Conservation (phyloP, 1,140 invertebrate species). For the Stenopsyche tienmushanensis region DNA sequence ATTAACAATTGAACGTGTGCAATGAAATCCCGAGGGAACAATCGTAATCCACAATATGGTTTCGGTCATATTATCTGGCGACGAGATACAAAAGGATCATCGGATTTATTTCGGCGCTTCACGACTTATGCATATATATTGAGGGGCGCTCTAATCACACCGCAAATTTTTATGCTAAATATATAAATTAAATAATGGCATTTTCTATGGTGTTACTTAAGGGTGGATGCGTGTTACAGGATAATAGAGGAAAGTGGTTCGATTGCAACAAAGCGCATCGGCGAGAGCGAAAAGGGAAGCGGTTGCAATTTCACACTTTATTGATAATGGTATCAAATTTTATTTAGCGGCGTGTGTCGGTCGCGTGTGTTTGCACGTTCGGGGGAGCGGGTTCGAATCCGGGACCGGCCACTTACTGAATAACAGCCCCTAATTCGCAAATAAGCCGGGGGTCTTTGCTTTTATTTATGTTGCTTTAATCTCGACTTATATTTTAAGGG, state of each 20-base stretch:
- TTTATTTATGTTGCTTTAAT: slow-evolving; percentile 22
- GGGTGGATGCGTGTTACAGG: no score
- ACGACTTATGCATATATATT: no score
- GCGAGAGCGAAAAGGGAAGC: slow-evolving; percentile 9
- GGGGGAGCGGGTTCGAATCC: background rate
- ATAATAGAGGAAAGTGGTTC: no score
- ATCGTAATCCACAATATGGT: slow-evolving; percentile 7
- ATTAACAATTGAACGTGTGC: background rate
- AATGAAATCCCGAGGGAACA: background rate
- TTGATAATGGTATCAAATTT: slow-evolving; percentile 42
- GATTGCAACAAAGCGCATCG: background rate
- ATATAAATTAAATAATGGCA: background rate
- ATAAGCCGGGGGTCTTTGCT: slow-evolving; percentile 9
- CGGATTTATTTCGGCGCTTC: no score
- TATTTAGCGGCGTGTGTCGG: slow-evolving; percentile 38
- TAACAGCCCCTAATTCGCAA: slow-evolving; percentile 19
- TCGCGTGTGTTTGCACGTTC: slow-evolving; percentile 30
- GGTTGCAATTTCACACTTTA: slow-evolving; percentile 42
- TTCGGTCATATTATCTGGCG: slow-evolving; percentile 15
- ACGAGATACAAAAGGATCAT: slow-evolving; percentile 12
- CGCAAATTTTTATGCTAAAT: background rate
- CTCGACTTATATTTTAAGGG: slow-evolving; percentile 3
- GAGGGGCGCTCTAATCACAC: background rate
- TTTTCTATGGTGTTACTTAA: no score
- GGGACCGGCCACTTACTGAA: slow-evolving; percentile 10